Conservation (phyloP, 2,797 vertebrate species). For the Sarcoramphus papa region DNA sequence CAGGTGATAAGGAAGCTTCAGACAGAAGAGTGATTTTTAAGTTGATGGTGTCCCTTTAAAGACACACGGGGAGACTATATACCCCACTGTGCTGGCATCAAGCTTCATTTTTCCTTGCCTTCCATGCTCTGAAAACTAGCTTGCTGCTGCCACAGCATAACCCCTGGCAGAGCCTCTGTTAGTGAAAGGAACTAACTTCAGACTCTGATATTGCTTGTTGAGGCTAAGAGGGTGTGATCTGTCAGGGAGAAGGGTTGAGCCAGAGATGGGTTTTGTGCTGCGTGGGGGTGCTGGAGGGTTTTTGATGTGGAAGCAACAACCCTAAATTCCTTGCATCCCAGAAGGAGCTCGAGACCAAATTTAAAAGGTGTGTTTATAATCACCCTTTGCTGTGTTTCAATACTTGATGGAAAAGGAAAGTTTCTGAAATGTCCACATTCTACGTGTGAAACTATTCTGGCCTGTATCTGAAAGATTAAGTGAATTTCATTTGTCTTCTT, state of each 20-base stretch:
- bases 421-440: neutral
- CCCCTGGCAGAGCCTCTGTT: neutral
- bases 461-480: neutral
- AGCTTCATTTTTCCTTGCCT: neutral
- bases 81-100: neutral
- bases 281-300: neutral
- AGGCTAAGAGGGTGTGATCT: neutral
- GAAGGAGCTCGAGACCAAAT: neutral
- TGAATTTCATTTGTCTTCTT: neutral
- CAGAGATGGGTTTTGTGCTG: neutral
- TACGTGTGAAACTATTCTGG: neutral
- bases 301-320: neutral
- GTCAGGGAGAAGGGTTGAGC: neutral
- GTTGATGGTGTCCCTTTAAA: neutral
- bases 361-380: neutral
- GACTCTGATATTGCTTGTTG: neutral
- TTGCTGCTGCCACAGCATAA: neutral
- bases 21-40: slow-evolving; percentile 14
- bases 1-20: slow-evolving; percentile 23
- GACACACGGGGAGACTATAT: neutral
- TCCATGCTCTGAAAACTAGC: neutral
- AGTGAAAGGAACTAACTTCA: neutral
- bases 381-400: neutral
- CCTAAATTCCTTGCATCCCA: neutral
- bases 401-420: neutral